phyloP scores from a whole-genome alignment of 1,140 invertebrate genomes.

The Diprion similis region DNA sequence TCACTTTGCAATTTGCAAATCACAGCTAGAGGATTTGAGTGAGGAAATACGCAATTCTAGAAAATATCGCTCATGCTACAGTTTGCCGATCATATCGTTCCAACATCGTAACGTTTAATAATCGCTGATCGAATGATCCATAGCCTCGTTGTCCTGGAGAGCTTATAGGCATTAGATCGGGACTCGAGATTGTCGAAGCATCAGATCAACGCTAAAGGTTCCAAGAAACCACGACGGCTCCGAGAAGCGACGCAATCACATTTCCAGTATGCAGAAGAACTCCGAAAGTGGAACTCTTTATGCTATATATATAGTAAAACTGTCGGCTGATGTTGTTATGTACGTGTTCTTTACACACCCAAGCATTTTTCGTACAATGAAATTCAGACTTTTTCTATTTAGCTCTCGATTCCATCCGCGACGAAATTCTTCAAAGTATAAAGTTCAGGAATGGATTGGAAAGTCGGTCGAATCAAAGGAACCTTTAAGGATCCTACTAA shows the following conservation, averaged over 20 bases:
- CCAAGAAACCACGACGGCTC: not conserved
- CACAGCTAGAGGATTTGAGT: too few relatives aligned
- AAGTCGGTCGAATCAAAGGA: too few relatives aligned
- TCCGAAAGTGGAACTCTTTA: not conserved
- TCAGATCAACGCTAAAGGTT: not conserved
- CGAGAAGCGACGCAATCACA: not conserved
- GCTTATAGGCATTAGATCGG: not conserved
- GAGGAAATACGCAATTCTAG: too few relatives aligned
- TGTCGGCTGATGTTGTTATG: too few relatives aligned
- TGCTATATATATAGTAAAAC: not conserved
- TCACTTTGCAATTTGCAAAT: too few relatives aligned
- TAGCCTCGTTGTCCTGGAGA: not conserved
- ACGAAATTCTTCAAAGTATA: too few relatives aligned
- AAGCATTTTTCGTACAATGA: too few relatives aligned
- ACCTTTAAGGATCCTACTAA: not conserved
- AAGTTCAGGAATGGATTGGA: too few relatives aligned
- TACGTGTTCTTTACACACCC: too few relatives aligned
- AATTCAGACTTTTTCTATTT: too few relatives aligned
- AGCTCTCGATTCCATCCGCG: too few relatives aligned
- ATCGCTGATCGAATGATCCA: constrained; percentile 3
- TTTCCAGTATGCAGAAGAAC: not conserved
- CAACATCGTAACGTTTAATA: not conserved
- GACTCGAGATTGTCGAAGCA: not conserved
- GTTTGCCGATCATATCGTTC: not conserved
- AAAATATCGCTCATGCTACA: too few relatives aligned